Percentiles rank a stretch among this genome's conserved stretches.
Evolutionary conservation across 2,888 invertebrate genomes (phyloP).

Genomic region (Diaprepes abbreviatus): DNA sequence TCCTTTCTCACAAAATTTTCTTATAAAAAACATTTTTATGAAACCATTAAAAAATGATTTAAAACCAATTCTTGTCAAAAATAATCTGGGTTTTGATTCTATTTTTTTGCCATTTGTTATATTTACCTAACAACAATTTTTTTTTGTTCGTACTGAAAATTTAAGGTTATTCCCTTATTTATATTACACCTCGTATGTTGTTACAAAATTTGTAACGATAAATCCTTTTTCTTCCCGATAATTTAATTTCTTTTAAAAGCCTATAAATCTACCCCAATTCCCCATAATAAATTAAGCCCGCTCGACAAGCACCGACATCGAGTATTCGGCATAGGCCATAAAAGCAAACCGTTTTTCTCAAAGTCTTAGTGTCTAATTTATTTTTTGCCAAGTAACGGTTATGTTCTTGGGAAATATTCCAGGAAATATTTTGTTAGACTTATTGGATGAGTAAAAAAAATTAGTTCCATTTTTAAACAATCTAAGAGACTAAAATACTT

Average conservation of each 20-base stretch:
- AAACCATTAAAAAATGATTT: too few species aligned
- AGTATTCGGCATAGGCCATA: background rate
- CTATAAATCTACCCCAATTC: background rate
- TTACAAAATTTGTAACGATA: background rate
- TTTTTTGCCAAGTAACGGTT: background rate
- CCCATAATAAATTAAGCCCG: conserved; percentile 4
- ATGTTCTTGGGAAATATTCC: background rate
- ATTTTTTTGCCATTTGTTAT: too few species aligned
- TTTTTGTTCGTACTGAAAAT: too few species aligned
- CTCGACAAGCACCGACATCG: background rate
- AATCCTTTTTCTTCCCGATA: conserved; percentile 1
- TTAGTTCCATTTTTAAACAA: background rate
- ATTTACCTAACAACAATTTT: too few species aligned
- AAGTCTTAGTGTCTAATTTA: background rate
- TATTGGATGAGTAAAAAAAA: background rate
- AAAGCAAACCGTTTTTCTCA: conserved; percentile 3
- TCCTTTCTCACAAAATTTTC: too few species aligned
- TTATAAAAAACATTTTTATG: too few species aligned
- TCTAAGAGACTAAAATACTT: too few species aligned
- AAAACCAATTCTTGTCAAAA: too few species aligned
- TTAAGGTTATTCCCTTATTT: too few species aligned
- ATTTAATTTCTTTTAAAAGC: conserved; percentile 8
- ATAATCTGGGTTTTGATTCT: too few species aligned
- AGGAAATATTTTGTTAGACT: background rate
- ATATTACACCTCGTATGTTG: too few species aligned